Conservation (phyloP, 2,113 vertebrate species). For the Steatornis caripensis region DNA sequence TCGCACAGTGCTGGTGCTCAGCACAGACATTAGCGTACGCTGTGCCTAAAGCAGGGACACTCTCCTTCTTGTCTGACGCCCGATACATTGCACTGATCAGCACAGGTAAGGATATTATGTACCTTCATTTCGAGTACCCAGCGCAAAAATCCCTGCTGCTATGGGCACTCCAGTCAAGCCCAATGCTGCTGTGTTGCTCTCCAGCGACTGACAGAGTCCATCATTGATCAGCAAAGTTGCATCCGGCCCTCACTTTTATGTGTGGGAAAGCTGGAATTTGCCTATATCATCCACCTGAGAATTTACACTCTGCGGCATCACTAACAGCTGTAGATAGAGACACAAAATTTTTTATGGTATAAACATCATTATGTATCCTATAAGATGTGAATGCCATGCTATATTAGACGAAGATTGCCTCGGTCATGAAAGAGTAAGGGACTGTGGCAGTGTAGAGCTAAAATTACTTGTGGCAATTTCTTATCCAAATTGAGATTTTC, state of each 20-base stretch:
- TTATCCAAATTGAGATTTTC: constrained; percentile 53
- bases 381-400: background rate
- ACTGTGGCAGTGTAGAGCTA: background rate
- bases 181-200: fast-evolving
- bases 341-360: background rate
- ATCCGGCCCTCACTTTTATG: background rate
- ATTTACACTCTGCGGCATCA: background rate
- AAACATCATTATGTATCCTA: background rate
- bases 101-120: background rate
- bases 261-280: background rate
- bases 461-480: constrained; percentile 40
- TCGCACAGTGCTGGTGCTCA: background rate
- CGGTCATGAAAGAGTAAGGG: background rate
- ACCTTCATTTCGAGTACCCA: background rate
- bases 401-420: background rate
- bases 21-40: fast-evolving
- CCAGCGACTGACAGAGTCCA: background rate
- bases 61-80: background rate
- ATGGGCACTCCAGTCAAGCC: background rate
- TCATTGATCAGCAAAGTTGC: background rate
- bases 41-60: background rate
- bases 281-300: background rate
- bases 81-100: fast-evolving
- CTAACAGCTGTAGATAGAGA: background rate
- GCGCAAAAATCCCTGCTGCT: background rate